Evolutionary conservation across 1,140 invertebrate genomes (phyloP), one percentile per base, ranked within the genome.

Genomic region (Trachymyrmex cornetzi): DNA sequence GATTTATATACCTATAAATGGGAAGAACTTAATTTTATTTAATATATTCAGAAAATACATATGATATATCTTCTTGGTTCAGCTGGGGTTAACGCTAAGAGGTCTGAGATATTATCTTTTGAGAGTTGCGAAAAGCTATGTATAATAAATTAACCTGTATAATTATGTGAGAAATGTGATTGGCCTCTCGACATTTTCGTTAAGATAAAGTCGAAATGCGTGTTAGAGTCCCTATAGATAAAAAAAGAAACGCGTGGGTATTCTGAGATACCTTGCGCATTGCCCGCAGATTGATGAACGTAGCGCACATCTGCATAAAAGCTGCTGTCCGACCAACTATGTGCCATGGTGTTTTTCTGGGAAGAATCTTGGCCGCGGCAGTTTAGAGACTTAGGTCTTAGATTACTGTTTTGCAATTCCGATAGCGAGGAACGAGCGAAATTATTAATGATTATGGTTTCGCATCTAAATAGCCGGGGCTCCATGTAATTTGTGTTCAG

Each of bases 391-490:
- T 55, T 34, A 12, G 30, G 9, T 71, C 63, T 80, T 69, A 80
- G 64, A 81, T 81, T 69, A 81, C 77, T 55, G 48, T 71, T 81
- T 81, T 55, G 77, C 64, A 81, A 81, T 81, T 81, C 48, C 77
- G 64, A 81, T 81, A 81, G 38, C 77, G n/a, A 48, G 59, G 38
- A 38, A 53, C 48, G 48, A 55, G 30, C 64, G 30, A 55, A 50
- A 81, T 81, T 81, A 81, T 81, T 80, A 53, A 80, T 80, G 77
- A 69, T 53, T 69, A 38, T 81, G 77, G 64, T 71, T 71, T 69
- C 50, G 64, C 64, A 22, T 69, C 64, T 81, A 71, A 81, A 81
- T 55, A 81, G 64, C 63, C n/a, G 27, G 27, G 30, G 63, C 38
- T 69, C 14, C 48, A 4, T 55, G 63, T 55, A 69, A 69, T 71